phyloP scores from a whole-genome alignment of 2,113 vertebrate species.

The Eira barbara region DNA sequence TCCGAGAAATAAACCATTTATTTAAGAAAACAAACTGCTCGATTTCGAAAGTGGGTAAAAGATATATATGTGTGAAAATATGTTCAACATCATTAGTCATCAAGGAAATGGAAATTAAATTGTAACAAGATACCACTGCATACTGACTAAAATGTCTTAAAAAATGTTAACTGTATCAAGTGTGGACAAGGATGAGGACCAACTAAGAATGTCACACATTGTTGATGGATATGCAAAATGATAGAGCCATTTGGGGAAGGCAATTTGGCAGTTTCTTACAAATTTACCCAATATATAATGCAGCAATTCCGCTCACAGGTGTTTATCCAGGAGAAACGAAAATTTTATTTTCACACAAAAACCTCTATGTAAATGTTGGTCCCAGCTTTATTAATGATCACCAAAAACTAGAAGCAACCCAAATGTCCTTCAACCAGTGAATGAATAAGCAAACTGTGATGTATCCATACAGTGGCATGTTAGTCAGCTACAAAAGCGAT shows the following conservation, averaged over 20 bases:
- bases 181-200: not conserved
- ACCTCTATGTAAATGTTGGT: not conserved
- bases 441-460: not conserved
- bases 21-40: not conserved
- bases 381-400: not conserved
- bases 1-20: not conserved
- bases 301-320: not conserved
- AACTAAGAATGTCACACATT: not conserved
- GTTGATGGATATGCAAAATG: not conserved
- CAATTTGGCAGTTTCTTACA: not conserved
- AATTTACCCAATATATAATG: not conserved
- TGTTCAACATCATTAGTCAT: not conserved
- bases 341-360: constrained; percentile 7
- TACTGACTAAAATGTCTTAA: not conserved
- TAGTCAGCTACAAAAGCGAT: not conserved
- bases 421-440: not conserved
- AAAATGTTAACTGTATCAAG: not conserved
- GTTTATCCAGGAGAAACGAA: constrained; percentile 5
- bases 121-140: not conserved
- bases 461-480: not conserved
- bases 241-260: not conserved
- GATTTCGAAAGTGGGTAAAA: not conserved
- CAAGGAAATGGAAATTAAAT: not conserved
- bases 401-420: not conserved
- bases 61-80: not conserved